phyloP scores from a whole-genome alignment of 2,797 vertebrate species.

The Argentina silus region DNA sequence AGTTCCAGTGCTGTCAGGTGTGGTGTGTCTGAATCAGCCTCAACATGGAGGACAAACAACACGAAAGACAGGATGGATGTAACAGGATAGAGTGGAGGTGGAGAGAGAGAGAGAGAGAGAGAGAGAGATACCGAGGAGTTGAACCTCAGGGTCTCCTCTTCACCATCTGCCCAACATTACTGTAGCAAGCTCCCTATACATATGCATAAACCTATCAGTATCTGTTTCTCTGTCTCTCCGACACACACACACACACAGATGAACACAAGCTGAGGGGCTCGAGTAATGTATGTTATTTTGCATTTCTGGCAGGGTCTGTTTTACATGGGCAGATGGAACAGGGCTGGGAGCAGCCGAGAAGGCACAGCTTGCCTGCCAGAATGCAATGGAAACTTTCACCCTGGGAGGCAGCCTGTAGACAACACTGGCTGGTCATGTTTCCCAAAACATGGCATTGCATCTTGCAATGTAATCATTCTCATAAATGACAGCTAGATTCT shows the following conservation, averaged over 20 bases:
- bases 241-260: conserved; percentile 36
- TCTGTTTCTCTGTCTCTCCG: conserved; percentile 24
- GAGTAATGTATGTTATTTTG: conserved; percentile 41
- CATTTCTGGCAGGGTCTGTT: conserved; percentile 52
- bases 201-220: not conserved
- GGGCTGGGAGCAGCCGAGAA: conserved; percentile 56
- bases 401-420: conserved; percentile 45
- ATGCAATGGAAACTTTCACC: conserved; percentile 73
- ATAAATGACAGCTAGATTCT: not conserved
- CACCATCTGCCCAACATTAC: too few species aligned
- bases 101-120: not conserved
- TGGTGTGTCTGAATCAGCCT: conserved; percentile 33
- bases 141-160: too few species aligned
- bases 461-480: not conserved
- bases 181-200: not conserved
- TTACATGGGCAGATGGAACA: conserved; percentile 70
- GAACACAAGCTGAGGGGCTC: conserved; percentile 9
- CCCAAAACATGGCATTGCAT: conserved; percentile 7
- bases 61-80: conserved; percentile 12
- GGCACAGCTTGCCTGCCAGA: conserved; percentile 68
- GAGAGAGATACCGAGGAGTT: not conserved
- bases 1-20: conserved; percentile 55
- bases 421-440: conserved; percentile 34
- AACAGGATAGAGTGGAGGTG: not conserved
- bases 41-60: conserved; percentile 23